Evolutionary conservation across 2,797 vertebrate genomes (phyloP).

Genomic region (Melanotaenia pygmaea): DNA sequence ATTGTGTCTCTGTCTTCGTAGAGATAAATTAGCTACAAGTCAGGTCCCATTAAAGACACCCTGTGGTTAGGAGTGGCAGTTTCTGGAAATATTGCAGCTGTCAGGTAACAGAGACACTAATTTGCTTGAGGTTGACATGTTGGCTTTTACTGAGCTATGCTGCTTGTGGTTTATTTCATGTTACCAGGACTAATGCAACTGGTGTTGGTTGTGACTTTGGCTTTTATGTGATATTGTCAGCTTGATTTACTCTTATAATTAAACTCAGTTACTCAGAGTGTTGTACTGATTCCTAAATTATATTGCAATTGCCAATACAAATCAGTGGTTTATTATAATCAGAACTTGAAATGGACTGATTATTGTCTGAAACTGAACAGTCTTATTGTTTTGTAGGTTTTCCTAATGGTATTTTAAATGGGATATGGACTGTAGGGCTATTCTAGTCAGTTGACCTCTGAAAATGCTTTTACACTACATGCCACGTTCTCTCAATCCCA

Average conservation of each 20-base stretch:
- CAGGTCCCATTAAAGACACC: neutral
- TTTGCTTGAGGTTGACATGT: neutral
- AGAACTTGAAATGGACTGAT: too few relatives aligned
- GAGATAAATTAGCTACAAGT: neutral
- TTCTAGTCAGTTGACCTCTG: too few relatives aligned
- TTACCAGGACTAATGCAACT: neutral
- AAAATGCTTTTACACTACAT: too few relatives aligned
- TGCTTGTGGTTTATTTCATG: neutral
- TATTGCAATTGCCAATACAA: neutral
- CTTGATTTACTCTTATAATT: neutral
- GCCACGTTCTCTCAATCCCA: too few relatives aligned
- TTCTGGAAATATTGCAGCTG: neutral
- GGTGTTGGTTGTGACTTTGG: neutral
- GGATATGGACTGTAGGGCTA: too few relatives aligned
- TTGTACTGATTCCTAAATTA: neutral
- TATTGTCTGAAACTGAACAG: too few relatives aligned
- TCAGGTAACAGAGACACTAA: constrained; percentile 1
- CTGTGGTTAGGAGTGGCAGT: neutral
- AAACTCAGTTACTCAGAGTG: neutral
- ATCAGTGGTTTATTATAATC: neutral
- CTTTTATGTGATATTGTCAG: neutral
- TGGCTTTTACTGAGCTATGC: neutral
- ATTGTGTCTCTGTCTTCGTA: neutral
- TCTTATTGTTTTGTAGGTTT: too few relatives aligned
- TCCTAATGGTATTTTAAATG: too few relatives aligned